These are phyloP conservation scores for Philonicus albiceps DNA, from an alignment of 2,888 invertebrate species.

Conservation along the genomic window DNA sequence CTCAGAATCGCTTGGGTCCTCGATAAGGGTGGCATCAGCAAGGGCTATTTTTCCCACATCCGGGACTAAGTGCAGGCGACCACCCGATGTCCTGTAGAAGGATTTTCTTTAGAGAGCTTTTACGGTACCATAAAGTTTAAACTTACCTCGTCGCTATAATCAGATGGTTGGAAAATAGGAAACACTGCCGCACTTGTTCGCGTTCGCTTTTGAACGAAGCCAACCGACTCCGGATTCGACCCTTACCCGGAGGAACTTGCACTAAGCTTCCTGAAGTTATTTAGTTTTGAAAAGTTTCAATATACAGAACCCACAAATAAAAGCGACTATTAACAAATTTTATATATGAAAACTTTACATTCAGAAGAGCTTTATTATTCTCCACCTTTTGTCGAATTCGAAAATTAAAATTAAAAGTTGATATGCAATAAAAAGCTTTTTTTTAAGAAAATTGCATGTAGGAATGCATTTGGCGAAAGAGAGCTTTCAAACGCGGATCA, in stretches of 20 bases:
- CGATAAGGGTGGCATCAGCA: conserved; percentile 84
- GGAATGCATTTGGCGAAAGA: too few relatives aligned
- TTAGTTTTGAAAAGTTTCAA: neutral
- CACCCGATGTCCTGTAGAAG: conserved; percentile 72
- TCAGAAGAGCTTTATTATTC: neutral
- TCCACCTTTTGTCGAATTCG: too few relatives aligned
- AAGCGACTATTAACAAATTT: neutral
- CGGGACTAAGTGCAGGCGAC: conserved; percentile 85
- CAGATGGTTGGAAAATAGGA: conserved; percentile 89
- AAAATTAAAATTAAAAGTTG: neutral
- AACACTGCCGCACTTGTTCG: conserved; percentile 81
- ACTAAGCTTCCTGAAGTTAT: conserved; percentile 71
- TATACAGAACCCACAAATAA: neutral
- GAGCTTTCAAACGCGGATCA: too few relatives aligned
- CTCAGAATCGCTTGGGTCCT: conserved; percentile 77
- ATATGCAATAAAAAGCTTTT: too few relatives aligned
- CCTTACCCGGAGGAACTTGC: conserved; percentile 72
- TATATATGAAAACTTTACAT: neutral
- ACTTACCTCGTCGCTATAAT: conserved; percentile 78
- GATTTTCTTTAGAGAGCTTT: conserved; percentile 1
- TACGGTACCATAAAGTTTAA: neutral
- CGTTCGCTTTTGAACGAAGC: conserved; percentile 72
- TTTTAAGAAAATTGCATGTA: too few relatives aligned
- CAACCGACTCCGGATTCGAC: conserved; percentile 66
- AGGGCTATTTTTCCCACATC: conserved; percentile 82